Percentiles rank a stretch among this genome's conserved stretches.
Evolutionary conservation across 92 coral and sea anemone species (phyloP).

Genomic region (Scolanthus callimorphus): DNA sequence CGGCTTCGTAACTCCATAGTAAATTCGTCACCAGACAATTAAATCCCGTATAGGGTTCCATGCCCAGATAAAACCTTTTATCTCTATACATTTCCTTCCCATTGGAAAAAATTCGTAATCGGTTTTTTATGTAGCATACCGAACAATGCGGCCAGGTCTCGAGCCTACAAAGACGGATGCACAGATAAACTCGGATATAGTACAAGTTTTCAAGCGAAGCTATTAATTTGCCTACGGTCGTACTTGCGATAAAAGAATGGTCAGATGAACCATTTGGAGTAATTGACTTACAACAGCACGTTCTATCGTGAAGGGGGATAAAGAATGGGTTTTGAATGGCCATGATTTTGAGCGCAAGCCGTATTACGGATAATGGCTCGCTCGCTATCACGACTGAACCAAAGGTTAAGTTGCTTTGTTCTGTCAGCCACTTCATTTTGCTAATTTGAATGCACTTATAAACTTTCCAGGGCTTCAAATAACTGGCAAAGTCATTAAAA

Average conservation of each 20-base stretch:
- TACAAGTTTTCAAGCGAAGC: no score
- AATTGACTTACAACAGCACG: conserved; percentile 73
- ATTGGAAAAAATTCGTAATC: conserved; percentile 73
- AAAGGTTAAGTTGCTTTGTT: conserved; percentile 74
- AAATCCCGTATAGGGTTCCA: conserved; percentile 49
- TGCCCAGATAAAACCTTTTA: conserved; percentile 67
- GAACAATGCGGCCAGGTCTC: conserved; percentile 76
- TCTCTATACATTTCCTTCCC: conserved; percentile 78
- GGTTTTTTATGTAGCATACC: conserved; percentile 69
- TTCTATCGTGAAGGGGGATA: conserved; percentile 36
- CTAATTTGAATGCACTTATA: conserved; percentile 59
- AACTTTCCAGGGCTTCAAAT: conserved; percentile 3
- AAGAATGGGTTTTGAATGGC: conserved; percentile 42
- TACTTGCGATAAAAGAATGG: conserved; percentile 41
- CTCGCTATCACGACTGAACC: conserved; percentile 39
- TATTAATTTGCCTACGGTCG: conserved; percentile 58
- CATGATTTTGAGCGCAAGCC: conserved; percentile 61
- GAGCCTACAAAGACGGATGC: conserved; percentile 50
- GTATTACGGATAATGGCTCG: conserved; percentile 45
- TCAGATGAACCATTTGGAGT: conserved; percentile 40
- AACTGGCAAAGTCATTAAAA: neutral
- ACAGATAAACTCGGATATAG: conserved; percentile 39
- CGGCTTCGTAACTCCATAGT: no score
- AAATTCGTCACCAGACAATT: no score
- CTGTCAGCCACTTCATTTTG: conserved; percentile 37